Conservation (phyloP, 1,140 invertebrate genomes). For the Euborellia annulipes region DNA sequence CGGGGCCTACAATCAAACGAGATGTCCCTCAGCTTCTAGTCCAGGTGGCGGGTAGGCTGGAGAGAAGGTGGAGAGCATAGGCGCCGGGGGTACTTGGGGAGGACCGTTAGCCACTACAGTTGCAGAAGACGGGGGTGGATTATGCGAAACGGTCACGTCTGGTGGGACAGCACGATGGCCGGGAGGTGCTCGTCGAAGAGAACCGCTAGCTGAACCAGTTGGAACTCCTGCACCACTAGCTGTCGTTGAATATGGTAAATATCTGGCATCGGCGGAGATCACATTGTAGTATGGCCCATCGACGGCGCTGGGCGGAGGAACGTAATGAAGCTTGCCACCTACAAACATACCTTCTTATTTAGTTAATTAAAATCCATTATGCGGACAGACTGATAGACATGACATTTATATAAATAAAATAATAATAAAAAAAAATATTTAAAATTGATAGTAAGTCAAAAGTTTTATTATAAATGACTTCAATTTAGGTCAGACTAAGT, state of each 20-base stretch:
- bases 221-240: constrained; percentile 22
- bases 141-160: constrained; percentile 23
- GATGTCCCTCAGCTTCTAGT: constrained; percentile 27
- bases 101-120: constrained; percentile 11
- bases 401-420: background rate
- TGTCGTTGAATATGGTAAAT: constrained; percentile 27
- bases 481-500: too few relatives aligned
- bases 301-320: constrained; percentile 15
- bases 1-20: constrained; percentile 23
- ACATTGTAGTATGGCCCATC: constrained; percentile 21
- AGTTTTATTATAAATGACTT: too few relatives aligned
- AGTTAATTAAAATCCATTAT: background rate
- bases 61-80: constrained; percentile 27
- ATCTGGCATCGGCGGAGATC: constrained; percentile 26
- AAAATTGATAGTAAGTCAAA: background rate
- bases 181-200: constrained; percentile 12
- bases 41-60: constrained; percentile 19
- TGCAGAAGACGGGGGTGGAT: constrained; percentile 14
- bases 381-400: background rate
- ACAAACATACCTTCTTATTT: background rate
- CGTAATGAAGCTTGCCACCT: constrained; percentile 13
- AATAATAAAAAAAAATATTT: background rate
- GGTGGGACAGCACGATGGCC: constrained; percentile 18
- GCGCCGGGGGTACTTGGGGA: constrained; percentile 17
- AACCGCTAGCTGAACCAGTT: constrained; percentile 18